Evolutionary conservation across 2,797 vertebrate species (phyloP), one percentile per base, ranked within the genome.

Genomic region (Hybognathus amarus): DNA sequence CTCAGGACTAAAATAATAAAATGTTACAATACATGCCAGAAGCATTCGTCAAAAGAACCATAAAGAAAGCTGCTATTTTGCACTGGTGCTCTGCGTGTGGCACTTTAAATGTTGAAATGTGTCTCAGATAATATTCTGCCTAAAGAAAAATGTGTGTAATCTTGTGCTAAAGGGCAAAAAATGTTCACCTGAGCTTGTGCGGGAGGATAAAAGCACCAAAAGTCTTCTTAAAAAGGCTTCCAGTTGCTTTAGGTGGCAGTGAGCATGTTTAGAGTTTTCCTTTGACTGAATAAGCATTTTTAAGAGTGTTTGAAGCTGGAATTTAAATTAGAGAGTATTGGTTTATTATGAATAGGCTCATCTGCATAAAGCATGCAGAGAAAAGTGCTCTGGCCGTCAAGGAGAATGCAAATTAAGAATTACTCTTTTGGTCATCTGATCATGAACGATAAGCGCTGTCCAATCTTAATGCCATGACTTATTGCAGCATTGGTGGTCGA

Each of bases 291-390:
- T 90, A 87, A 79, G 83, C 85, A 33, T 79, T 89, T 85, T 87
- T 68, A 78, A 80, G 74, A 33, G 47, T 6, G 91, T 87, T 79
- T 75, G 69, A 81, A 86, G 83, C 88, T 86, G 83, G 75, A 91
- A 87, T 87, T 64, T 82, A 79, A 88, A 91, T 90, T 83, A 81
- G 82, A 40, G 56, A 92, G 82, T 59, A 68, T 54, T 85, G 47
- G 79, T 90, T 92, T 86, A 54, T 91, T 91, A 90, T 90, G 91
- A 88, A 27, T 84, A 69, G 40, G 80, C 87, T 45, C 70, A 91
- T 94, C 90, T 93, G 91, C 92, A 92, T 94, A 90, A 91, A 91
- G 90, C 88, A 88, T 89, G 88, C 90, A 87, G 74, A 77, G 59
- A 89, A 88, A 86, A 86, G 36, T 40, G 73, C 89, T 92, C 90